Percentiles rank a stretch among this genome's conserved stretches.
phyloP scores from a whole-genome alignment of 2,888 invertebrate genomes.

The Pyrochroa serraticornis region DNA sequence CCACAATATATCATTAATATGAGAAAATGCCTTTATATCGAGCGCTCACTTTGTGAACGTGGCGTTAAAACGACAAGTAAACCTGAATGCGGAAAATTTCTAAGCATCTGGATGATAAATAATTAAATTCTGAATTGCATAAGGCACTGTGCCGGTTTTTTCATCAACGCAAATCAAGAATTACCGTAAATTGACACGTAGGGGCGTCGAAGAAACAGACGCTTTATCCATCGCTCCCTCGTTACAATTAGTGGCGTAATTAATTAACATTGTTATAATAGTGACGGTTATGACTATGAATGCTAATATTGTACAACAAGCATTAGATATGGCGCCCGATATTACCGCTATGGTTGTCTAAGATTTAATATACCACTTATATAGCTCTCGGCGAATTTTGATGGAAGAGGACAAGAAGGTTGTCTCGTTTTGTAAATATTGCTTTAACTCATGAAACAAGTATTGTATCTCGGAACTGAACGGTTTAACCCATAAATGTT shows the following conservation, averaged over 20 bases:
- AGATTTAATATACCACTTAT: slow-evolving; percentile 48
- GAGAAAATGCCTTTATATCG: no score
- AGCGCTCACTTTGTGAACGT: no score
- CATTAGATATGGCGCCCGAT: slow-evolving; percentile 41
- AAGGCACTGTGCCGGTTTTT: no score
- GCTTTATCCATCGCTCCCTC: slow-evolving; percentile 49
- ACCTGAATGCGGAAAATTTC: no score
- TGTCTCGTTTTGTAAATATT: slow-evolving; percentile 38
- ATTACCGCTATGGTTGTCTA: slow-evolving; percentile 38
- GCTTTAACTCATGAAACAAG: neutral
- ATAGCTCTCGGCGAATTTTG: slow-evolving; percentile 35
- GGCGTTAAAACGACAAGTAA: no score
- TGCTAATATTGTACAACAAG: slow-evolving; percentile 53
- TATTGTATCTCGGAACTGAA: no score
- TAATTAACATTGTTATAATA: slow-evolving; percentile 57
- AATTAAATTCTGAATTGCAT: no score
- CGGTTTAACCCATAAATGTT: neutral
- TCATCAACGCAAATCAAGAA: no score
- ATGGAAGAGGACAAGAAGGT: slow-evolving; percentile 38
- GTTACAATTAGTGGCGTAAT: slow-evolving; percentile 53
- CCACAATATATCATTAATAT: neutral
- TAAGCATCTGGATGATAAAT: no score
- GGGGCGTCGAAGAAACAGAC: slow-evolving; percentile 35
- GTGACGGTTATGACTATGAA: slow-evolving; percentile 54
- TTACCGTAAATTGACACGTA: neutral